Evolutionary conservation across 2,113 vertebrate species (phyloP), one percentile per base, ranked within the genome.

Genomic region (Eurystomus gularis): DNA sequence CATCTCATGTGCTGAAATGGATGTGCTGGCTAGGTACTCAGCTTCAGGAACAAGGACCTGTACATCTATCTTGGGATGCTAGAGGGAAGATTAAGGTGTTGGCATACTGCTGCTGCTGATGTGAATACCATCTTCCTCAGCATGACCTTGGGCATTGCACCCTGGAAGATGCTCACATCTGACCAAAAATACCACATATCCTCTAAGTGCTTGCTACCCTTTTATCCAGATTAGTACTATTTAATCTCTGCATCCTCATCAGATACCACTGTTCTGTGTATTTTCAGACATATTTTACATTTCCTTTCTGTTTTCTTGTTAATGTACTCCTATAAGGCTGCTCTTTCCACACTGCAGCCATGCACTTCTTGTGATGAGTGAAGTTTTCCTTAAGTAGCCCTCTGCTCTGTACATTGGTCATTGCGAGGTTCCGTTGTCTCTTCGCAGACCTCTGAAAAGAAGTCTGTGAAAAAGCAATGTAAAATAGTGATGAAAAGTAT

Each of bases 341-440:
- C 14, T 24, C 16, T 75, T 96, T 73, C 64, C 4, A 10, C 5
- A 20, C 18, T 3, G 0, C 37, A 66, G 29, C 23, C 35, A 48
- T 0, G 9, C 14, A 12, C 8, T 70, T 58, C 60, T 23, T 28
- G 18, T 75, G 13, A 19, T 52, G 25, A 60, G 2, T 18, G 6
- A 72, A 68, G 10, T 52, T 91, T 76, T 79, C 18, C 51, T 69
- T 68, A 28, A 15, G 12, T 66, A 37, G 48, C 44, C 19, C n/a
- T 46, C 29, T 81, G 49, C 49, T 90, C 26, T 60, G 5, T 51
- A 33, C 2, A 1, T 20, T 51, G 18, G 23, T 55, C 0, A 0
- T 29, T 48, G 8, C n/a, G 54, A 85, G 19, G 40, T 80, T 94
- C 62, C 79, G 29, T 46, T 84, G 35, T n/a, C n/a, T n/a, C 35